Conservation (phyloP, 1,140 invertebrate species). For the Delia radicum region DNA sequence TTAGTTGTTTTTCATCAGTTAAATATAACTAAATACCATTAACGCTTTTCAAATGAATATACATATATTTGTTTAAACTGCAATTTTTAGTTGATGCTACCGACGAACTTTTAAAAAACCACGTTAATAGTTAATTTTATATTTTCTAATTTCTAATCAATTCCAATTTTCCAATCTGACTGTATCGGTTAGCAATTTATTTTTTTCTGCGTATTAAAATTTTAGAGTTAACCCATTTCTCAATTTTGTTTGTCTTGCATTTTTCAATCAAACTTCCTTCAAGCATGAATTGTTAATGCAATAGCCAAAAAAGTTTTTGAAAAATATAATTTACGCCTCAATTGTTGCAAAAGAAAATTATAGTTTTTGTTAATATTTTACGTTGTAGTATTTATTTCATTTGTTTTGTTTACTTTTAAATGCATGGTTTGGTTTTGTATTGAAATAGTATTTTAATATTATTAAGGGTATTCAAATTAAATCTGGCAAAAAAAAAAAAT, state of each 20-base stretch:
- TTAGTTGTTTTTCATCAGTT: too few relatives aligned
- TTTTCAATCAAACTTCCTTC: neutral
- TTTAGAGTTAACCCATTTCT: too few relatives aligned
- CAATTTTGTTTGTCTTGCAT: neutral
- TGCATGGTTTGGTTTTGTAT: neutral
- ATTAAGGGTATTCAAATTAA: neutral
- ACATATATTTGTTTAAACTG: too few relatives aligned
- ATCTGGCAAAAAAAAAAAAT: too few relatives aligned
- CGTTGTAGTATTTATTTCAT: neutral
- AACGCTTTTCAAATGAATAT: too few relatives aligned
- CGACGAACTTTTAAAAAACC: too few relatives aligned
- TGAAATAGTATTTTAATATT: neutral
- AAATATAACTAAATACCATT: too few relatives aligned
- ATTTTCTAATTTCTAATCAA: neutral
- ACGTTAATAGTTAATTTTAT: neutral
- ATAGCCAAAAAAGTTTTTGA: neutral
- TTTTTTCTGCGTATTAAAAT: too few relatives aligned
- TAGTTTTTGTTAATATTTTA: neutral
- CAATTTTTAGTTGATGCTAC: too few relatives aligned
- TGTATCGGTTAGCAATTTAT: too few relatives aligned
- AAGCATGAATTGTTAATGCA: neutral
- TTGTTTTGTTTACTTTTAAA: neutral
- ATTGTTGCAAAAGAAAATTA: neutral
- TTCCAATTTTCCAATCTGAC: neutral
- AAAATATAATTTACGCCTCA: neutral